A percentile compares a stretch with the other conserved stretches of the same genome.
These are phyloP conservation scores for Ylistrum balloti DNA, from an alignment of 1,140 invertebrate genomes.

Conservation along the genomic window DNA sequence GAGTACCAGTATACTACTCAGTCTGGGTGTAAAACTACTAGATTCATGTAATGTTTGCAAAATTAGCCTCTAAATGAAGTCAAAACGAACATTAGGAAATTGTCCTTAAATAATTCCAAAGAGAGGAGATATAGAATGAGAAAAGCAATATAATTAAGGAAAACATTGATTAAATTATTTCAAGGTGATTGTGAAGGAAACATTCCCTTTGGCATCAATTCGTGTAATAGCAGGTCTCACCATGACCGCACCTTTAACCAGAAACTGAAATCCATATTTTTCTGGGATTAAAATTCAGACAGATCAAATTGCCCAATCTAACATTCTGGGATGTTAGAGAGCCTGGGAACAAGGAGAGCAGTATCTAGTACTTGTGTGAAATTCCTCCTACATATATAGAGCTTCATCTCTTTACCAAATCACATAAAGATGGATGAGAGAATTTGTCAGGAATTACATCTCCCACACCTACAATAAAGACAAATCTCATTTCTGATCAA, in stretches of 20 bases:
- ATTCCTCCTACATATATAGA: no score
- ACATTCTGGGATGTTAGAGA: background rate
- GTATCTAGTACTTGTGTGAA: background rate
- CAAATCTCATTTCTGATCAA: no score
- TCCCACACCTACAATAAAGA: no score
- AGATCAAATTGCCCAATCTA: background rate
- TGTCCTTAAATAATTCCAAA: background rate
- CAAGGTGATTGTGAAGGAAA: slow-evolving; percentile 34
- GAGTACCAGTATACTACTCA: background rate
- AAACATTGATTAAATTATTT: slow-evolving; percentile 21
- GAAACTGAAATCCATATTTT: background rate
- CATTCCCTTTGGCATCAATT: slow-evolving; percentile 11
- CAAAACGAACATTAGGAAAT: background rate
- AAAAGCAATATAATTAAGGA: background rate
- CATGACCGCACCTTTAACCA: background rate
- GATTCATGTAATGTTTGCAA: no score
- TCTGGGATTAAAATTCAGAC: background rate
- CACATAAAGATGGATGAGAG: no score
- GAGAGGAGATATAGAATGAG: background rate
- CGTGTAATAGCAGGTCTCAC: background rate
- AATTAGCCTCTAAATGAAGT: background rate
- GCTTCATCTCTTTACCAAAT: no score
- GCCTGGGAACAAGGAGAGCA: background rate
- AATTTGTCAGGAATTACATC: no score
- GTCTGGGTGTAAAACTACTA: no score